A percentile compares a stretch with the other conserved stretches of the same genome.
Evolutionary conservation across 2,113 vertebrate genomes (phyloP).

Genomic region (Melozone crissalis): DNA sequence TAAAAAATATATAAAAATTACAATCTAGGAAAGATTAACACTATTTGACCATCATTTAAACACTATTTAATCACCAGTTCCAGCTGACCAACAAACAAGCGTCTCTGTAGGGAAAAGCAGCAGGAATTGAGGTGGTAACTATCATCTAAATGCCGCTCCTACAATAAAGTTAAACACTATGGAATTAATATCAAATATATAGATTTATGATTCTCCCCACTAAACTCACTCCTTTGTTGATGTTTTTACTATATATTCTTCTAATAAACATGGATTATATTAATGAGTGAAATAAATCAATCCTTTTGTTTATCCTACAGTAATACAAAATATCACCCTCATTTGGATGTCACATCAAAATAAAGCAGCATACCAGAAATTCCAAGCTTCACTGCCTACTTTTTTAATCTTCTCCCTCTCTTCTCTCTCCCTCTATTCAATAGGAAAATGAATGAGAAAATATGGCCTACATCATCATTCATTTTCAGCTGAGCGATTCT

Average conservation of each 20-base stretch:
- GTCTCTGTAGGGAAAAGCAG: background rate
- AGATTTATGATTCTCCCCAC: background rate
- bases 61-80: background rate
- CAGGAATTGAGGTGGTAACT: background rate
- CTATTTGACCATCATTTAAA: background rate
- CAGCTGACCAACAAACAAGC: background rate
- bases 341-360: background rate
- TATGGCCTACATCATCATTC: background rate
- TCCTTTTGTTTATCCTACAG: background rate
- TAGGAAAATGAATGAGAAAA: background rate
- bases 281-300: background rate
- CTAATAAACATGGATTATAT: background rate
- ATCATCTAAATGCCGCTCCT: background rate
- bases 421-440: background rate
- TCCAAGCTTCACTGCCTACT: background rate
- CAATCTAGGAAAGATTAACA: background rate
- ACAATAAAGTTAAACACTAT: background rate
- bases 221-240: background rate
- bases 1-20: rapidly evolving
- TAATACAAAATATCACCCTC: background rate
- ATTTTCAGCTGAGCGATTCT: background rate
- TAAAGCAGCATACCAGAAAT: background rate
- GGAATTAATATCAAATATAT: background rate
- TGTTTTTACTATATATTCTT: background rate
- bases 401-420: background rate